These are phyloP conservation scores for Turritopsis dohrnii DNA, from an alignment of 30 jellyfish, hydroid and myxozoan species.

Conservation along the genomic window DNA sequence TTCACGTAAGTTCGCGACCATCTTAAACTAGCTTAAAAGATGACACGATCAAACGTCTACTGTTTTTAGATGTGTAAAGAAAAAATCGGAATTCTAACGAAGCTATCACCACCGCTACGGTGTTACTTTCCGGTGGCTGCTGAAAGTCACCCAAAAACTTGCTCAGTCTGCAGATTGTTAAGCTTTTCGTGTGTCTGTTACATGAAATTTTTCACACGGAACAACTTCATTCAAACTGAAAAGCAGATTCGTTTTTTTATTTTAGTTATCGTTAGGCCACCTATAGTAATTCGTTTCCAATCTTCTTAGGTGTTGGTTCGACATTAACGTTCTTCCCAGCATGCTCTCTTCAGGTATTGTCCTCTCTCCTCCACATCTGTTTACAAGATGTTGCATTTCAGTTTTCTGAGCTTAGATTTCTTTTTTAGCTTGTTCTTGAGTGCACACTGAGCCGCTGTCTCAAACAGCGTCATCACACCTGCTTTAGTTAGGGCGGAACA, in stretches of 20 bases:
- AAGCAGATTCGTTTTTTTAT: neutral
- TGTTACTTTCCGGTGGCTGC: no score
- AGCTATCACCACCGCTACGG: no score
- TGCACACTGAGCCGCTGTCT: slow-evolving; percentile 93
- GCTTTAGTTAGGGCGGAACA: slow-evolving; percentile 96
- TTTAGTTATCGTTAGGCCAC: neutral
- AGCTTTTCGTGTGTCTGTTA: neutral
- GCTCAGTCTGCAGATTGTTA: neutral
- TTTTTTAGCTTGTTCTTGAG: slow-evolving; percentile 47
- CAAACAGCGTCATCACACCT: slow-evolving; percentile 92
- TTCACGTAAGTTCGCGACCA: neutral
- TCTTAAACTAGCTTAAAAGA: neutral
- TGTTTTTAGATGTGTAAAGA: no score
- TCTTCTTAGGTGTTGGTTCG: neutral
- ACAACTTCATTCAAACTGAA: neutral
- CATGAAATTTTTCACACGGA: neutral
- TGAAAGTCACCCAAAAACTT: neutral
- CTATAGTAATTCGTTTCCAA: neutral
- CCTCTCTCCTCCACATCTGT: neutral
- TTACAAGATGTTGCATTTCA: neutral
- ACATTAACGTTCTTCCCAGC: neutral
- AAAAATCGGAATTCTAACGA: no score
- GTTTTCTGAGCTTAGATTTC: neutral
- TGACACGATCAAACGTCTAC: neutral
- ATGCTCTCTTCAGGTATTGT: no score